phyloP scores from a whole-genome alignment of 35 echinoderm and acorn worm genomes.

The Strongylocentrotus purpuratus region DNA sequence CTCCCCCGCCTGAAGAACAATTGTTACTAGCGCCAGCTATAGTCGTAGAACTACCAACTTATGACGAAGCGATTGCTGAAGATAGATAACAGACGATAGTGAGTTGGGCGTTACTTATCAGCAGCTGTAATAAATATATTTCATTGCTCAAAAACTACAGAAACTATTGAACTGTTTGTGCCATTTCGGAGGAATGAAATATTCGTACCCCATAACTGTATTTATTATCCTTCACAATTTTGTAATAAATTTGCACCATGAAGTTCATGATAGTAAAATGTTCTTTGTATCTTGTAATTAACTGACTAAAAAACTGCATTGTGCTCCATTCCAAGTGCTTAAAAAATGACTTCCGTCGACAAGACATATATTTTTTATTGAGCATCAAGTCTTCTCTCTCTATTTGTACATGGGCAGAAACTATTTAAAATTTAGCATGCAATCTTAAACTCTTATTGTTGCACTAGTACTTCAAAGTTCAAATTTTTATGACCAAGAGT shows the following conservation, averaged over 20 bases:
- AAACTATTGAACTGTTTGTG: not conserved
- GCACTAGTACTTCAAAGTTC: too few relatives aligned
- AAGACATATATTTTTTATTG: not conserved
- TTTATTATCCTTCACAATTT: not conserved
- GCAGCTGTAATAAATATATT: conserved; percentile 18
- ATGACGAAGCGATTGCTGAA: conserved; percentile 38
- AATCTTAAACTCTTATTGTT: too few relatives aligned
- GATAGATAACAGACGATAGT: not conserved
- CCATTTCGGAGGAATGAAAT: not conserved
- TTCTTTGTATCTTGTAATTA: not conserved
- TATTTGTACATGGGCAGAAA: too few relatives aligned
- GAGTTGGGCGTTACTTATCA: not conserved
- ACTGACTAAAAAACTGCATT: not conserved
- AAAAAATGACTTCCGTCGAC: not conserved
- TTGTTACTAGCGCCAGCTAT: conserved; percentile 36
- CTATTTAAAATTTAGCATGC: too few relatives aligned
- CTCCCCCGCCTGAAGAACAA: not conserved
- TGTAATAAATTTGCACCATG: not conserved
- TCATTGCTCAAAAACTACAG: not conserved
- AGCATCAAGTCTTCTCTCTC: too few relatives aligned
- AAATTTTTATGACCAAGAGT: too few relatives aligned
- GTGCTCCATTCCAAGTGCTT: not conserved
- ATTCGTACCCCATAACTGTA: not conserved
- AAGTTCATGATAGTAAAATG: not conserved
- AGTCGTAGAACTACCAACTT: conserved; percentile 37